Base-by-base conservation (phyloP, 1,140 invertebrate genomes). In the Mercenaria mercenaria region DNA sequence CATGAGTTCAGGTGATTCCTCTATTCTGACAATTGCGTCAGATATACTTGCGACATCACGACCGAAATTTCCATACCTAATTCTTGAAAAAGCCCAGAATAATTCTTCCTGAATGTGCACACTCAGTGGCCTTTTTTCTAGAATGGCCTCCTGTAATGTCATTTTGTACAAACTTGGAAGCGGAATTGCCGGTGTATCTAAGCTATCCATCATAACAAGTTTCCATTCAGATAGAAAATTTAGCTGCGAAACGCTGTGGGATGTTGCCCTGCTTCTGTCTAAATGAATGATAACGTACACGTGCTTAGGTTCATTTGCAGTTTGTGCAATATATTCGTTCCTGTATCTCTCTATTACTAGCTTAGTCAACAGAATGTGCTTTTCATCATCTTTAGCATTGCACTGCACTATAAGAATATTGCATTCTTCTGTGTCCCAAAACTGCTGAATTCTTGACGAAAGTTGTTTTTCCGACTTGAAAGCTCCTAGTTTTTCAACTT, bases 391-490 rank as follows among this genome's bases (percentile, higher is more conserved):
- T 32, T 41, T 59, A 23, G 89, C 64, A 72, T 81, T 88, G 67
- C 91, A 92, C n/a, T 93, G 91, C 18, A 93, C 6, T 39, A 91
- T 23, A 0, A 93, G 37, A 47, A 89, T 43, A 26, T 82, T 50
- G 23, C 39, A 52, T 26, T 91, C 79, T 43, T 64, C 56, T 29
- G 72, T 52, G 74, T 82, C 23, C 91, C 91, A 93, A 61, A 91
- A 93, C 0, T 84, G n/a, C 50, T 92, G 76, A 0, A 93, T 74
- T 74, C 59, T 89, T 0, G 41, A 69, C 37, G 85, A 59, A 18
- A 93, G 80, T 3, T 92, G 91, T 83, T 93, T 93, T 83, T 93
- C 93, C 26, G 93, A 93, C 80, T 91, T 92, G 39, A 93, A 93
- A 23, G 90, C 80, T n/a, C 91, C 83, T 0, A 93, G 20, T 77